A percentile compares a stretch with the other conserved stretches of the same genome.
Evolutionary conservation across 2,113 vertebrate species (phyloP).

Genomic region (Elaphurus davidianus): DNA sequence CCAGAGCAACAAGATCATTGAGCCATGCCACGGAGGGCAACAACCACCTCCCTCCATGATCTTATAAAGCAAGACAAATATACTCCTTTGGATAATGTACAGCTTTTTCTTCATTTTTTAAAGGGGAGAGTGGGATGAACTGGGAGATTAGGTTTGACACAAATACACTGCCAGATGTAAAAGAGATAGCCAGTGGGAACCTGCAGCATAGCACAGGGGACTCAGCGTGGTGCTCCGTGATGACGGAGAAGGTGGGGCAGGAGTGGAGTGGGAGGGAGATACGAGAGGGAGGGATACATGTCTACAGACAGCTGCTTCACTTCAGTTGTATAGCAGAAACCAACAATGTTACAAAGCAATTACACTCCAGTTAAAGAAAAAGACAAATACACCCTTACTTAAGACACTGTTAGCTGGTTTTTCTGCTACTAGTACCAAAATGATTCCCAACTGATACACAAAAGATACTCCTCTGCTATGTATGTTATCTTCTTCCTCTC

Average conservation of each 20-base stretch:
- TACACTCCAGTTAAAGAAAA: neutral
- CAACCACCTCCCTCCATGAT: neutral
- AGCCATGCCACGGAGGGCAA: accelerated
- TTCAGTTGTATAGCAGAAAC: neutral
- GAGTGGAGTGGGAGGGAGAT: neutral
- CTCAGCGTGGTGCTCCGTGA: accelerated
- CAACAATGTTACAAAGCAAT: neutral
- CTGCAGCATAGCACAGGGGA: neutral
- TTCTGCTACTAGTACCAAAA: neutral
- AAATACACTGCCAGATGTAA: neutral
- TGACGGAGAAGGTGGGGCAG: accelerated
- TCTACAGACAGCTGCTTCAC: neutral
- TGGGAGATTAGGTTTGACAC: neutral
- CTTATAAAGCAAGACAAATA: accelerated
- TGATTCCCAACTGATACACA: neutral
- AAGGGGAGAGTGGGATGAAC: neutral
- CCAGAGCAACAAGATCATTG: accelerated
- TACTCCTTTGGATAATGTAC: neutral
- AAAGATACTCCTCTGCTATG: neutral
- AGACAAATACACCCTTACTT: neutral
- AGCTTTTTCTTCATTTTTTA: neutral
- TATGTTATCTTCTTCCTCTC: neutral
- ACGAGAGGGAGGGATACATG: neutral
- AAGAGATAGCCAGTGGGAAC: neutral
- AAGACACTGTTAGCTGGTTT: neutral